These are phyloP conservation scores for Clitarchus hookeri DNA, from an alignment of 2,888 invertebrate genomes.

Conservation along the genomic window DNA sequence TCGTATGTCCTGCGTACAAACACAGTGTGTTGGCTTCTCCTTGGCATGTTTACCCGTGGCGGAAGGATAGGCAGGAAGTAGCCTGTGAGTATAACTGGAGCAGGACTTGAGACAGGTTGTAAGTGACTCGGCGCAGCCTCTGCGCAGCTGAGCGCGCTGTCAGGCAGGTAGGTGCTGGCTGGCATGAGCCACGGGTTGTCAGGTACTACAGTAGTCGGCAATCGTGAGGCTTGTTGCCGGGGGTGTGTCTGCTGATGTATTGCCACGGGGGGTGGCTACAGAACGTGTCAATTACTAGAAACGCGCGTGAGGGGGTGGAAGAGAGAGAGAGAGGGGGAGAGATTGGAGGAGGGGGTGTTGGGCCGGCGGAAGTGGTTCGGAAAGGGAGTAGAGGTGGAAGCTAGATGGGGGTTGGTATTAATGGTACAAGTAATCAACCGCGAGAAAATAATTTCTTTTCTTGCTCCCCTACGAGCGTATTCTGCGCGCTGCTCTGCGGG, in stretches of 20 bases:
- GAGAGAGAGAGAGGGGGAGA: conserved; percentile 27
- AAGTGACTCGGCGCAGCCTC: too few species aligned
- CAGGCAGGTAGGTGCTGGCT: not conserved
- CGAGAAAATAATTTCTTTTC: conserved; percentile 42
- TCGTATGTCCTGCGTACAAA: too few species aligned
- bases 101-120: too few species aligned
- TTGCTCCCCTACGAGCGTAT: conserved; percentile 26
- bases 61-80: too few species aligned
- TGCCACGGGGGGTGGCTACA: conserved; percentile 3
- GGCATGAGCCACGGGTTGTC: not conserved
- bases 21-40: too few species aligned
- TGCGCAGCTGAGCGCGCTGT: too few species aligned
- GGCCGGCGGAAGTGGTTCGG: conserved; percentile 40
- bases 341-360: conserved; percentile 22
- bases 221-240: not conserved
- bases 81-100: too few species aligned
- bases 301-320: conserved; percentile 22
- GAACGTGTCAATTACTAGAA: conserved; percentile 30
- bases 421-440: conserved; percentile 51
- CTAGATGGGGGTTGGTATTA: conserved; percentile 48
- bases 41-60: too few species aligned
- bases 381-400: conserved; percentile 49
- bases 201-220: not conserved
- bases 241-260: conserved; percentile 1
- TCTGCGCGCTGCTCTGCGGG: not conserved